A percentile compares a stretch with the other conserved stretches of the same genome.
phyloP scores from a whole-genome alignment of 2,888 invertebrate genomes.

The Rhamphomyia laevipes region DNA sequence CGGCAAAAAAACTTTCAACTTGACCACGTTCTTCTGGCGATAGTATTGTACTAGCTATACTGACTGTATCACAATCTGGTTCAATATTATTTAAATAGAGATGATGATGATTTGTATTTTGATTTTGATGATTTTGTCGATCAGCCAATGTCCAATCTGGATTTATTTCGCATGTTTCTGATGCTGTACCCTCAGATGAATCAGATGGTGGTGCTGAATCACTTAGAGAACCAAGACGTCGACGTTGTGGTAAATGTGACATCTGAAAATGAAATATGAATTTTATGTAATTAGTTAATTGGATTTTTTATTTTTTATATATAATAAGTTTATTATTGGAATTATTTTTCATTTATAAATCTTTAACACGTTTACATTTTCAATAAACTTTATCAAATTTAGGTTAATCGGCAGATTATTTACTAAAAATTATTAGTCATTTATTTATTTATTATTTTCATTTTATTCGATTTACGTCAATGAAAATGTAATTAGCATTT shows the following conservation, averaged over 20 bases:
- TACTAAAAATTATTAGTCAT: too few species aligned
- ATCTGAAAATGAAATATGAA: too few species aligned
- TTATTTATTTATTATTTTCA: too few species aligned
- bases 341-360: too few species aligned
- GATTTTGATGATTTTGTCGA: conserved; percentile 23
- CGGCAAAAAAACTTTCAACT: conserved; percentile 61
- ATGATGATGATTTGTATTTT: conserved; percentile 17
- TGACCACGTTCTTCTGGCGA: conserved; percentile 53
- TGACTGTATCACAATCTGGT: conserved; percentile 29
- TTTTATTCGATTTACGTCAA: too few species aligned
- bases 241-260: conserved; percentile 33
- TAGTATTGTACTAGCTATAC: conserved; percentile 38
- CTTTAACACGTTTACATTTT: too few species aligned
- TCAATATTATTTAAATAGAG: conserved; percentile 25
- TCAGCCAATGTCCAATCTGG: conserved; percentile 35
- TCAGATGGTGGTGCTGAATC: conserved; percentile 43
- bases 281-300: too few species aligned
- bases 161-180: conserved; percentile 32
- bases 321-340: too few species aligned
- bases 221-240: conserved; percentile 48
- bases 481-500: too few species aligned
- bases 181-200: conserved; percentile 45
- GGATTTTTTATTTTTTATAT: too few species aligned
- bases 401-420: too few species aligned
- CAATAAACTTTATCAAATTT: too few species aligned